Conservation (phyloP, 92 coral and sea anemone genomes). For the Muricea muricata region DNA sequence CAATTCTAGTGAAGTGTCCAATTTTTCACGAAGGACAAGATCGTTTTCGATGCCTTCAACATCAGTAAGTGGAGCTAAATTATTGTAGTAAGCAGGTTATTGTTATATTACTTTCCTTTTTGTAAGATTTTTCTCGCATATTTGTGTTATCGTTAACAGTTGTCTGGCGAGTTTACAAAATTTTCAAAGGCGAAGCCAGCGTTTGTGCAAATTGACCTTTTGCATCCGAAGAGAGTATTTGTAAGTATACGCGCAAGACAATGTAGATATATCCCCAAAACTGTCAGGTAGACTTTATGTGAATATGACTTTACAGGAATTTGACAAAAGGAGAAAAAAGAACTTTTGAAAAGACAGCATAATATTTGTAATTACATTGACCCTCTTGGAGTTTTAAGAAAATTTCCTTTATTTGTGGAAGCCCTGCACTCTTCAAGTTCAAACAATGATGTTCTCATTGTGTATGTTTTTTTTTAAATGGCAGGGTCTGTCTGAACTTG, state of each 20-base stretch:
- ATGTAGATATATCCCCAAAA: neutral
- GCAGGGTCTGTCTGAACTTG: constrained; percentile 84
- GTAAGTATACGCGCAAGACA: constrained; percentile 64
- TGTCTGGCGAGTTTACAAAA: constrained; percentile 20
- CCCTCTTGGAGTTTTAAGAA: too few relatives aligned
- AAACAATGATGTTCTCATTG: too few relatives aligned
- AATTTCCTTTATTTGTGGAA: too few relatives aligned
- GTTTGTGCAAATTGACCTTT: constrained; percentile 84
- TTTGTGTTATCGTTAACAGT: neutral
- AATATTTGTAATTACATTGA: too few relatives aligned
- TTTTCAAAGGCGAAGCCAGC: constrained; percentile 64
- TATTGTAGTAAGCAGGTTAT: neutral
- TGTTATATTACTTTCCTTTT: neutral
- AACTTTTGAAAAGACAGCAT: too few relatives aligned
- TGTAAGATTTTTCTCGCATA: neutral
- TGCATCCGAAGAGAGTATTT: constrained; percentile 85
- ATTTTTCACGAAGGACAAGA: constrained; percentile 1
- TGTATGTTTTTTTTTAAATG: neutral
- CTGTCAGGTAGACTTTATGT: too few relatives aligned
- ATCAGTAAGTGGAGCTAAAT: neutral
- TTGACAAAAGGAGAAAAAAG: too few relatives aligned
- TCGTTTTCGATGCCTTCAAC: constrained; percentile 26
- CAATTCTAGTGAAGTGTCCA: neutral
- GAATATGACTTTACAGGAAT: too few relatives aligned
- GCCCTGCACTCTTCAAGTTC: too few relatives aligned